Percentiles rank a stretch among this genome's conserved stretches.
phyloP scores from a whole-genome alignment of 2,113 vertebrate species.

The Dipodomys spectabilis region DNA sequence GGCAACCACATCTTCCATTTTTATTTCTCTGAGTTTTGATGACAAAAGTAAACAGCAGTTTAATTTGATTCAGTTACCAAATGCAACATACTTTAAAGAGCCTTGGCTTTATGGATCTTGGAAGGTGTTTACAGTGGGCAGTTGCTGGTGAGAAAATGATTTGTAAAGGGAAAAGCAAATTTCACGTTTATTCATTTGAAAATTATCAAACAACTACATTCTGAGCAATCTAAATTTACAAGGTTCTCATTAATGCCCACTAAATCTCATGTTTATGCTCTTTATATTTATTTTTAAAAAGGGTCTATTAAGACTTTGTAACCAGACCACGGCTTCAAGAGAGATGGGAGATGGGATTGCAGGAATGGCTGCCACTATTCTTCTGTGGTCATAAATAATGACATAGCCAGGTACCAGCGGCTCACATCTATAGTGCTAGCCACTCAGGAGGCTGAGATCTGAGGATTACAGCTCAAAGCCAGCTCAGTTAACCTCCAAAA shows the following conservation, averaged over 20 bases:
- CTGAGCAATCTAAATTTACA: constrained; percentile 42
- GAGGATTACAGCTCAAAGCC: too few species aligned
- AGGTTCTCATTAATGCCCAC: constrained; percentile 58
- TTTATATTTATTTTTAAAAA: neutral
- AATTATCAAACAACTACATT: constrained; percentile 74
- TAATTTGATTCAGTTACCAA: constrained; percentile 71
- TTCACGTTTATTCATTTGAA: constrained; percentile 79
- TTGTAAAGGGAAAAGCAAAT: constrained; percentile 80
- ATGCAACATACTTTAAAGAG: constrained; percentile 51
- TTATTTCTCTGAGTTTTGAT: constrained; percentile 67
- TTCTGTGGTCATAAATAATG: constrained; percentile 51
- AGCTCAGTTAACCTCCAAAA: too few species aligned
- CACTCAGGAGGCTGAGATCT: too few species aligned
- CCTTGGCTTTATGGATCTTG: constrained; percentile 45
- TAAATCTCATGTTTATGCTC: constrained; percentile 48
- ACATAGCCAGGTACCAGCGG: too few species aligned
- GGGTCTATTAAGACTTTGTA: constrained; percentile 48
- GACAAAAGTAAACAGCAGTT: constrained; percentile 70
- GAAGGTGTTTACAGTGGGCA: constrained; percentile 64
- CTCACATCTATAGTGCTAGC: too few species aligned
- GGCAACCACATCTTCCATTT: constrained; percentile 73
- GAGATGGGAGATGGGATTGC: neutral
- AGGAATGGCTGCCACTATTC: neutral
- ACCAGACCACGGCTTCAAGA: constrained; percentile 34
- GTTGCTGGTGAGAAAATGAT: constrained; percentile 56